Evolutionary conservation across 2,113 vertebrate species (phyloP).

Genomic region (pig (Sus scrofa)): T2T-Sscrofa CM000813.6:156169001-156169500

Average conservation of each 20-base stretch:
- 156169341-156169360: background rate
- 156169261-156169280: background rate
- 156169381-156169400: background rate
- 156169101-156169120: too few species aligned
- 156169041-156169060: too few species aligned
- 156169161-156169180: background rate
- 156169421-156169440: background rate
- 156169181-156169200: background rate
- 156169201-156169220: background rate
- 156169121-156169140: too few species aligned
- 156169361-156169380: conserved; percentile 20
- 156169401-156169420: background rate
- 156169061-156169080: too few species aligned
- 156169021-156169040: too few species aligned
- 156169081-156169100: too few species aligned
- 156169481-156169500: background rate
- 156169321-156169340: background rate
- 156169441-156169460: background rate
- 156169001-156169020: too few species aligned
- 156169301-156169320: background rate
- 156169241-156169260: too few species aligned
- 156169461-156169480: background rate
- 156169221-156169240: background rate
- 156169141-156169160: background rate
- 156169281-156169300: background rate